Conservation (phyloP, 1,140 invertebrate species). For the Achroia grisella region DNA sequence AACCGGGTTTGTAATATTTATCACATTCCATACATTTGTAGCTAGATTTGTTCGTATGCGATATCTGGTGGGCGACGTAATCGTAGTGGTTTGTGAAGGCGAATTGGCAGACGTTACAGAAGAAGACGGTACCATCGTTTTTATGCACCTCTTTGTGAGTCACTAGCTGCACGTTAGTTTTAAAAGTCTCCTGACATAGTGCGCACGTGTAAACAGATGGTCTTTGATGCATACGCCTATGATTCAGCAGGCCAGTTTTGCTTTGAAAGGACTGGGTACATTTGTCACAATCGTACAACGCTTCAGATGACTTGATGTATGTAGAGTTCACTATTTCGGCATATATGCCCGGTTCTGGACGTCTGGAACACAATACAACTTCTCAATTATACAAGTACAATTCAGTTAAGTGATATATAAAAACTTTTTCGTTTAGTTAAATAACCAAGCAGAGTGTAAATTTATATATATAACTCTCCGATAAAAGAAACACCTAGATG, state of each 20-base stretch:
- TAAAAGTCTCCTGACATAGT: neutral
- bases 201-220: neutral
- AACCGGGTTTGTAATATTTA: neutral
- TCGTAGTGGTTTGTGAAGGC: neutral
- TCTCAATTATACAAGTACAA: no score
- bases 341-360: no score
- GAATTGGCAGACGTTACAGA: neutral
- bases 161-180: neutral
- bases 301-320: no score
- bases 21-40: neutral
- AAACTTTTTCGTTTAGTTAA: no score
- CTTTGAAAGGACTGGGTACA: neutral
- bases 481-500: no score
- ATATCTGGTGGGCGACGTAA: neutral
- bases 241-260: neutral
- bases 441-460: no score
- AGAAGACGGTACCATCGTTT: neutral
- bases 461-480: no score
- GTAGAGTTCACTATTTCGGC: no score
- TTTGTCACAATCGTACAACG: no score
- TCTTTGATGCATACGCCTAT: neutral
- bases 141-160: neutral
- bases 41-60: neutral
- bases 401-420: no score
- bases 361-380: no score